Conservation (phyloP, 2,113 vertebrate genomes). For the Podarcis raffonei region DNA sequence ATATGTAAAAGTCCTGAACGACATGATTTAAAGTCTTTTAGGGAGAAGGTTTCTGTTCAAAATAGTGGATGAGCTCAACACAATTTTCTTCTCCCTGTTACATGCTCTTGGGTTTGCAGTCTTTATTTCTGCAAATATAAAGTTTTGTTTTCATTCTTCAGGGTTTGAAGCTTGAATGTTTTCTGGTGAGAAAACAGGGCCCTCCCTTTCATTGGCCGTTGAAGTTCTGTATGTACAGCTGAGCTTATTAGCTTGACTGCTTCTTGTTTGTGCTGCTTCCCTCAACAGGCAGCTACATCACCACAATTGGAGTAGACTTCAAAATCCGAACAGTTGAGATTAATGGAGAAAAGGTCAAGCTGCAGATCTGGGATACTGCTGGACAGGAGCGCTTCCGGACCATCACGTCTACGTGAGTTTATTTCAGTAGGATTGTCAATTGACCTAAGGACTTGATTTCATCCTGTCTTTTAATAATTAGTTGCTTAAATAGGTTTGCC, state of each 20-base stretch:
- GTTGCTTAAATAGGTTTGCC: neutral
- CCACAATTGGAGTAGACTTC: conserved; percentile 98
- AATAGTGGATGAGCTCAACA: neutral
- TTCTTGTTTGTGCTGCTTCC: neutral
- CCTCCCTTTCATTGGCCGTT: too few species aligned
- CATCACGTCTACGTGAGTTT: conserved; percentile 97
- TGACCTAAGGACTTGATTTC: neutral
- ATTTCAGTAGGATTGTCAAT: accelerated
- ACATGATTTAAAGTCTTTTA: neutral
- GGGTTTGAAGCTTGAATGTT: neutral
- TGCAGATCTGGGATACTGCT: conserved; percentile 99
- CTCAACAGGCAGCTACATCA: conserved; percentile 95
- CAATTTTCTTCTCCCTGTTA: neutral
- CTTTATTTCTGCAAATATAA: neutral
- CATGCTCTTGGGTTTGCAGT: neutral
- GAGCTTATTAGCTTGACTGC: too few species aligned
- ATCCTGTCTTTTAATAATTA: neutral
- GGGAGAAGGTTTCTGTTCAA: neutral
- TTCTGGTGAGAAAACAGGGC: neutral
- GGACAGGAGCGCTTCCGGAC: conserved; percentile 98
- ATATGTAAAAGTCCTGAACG: neutral
- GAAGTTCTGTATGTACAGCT: neutral
- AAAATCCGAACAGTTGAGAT: conserved; percentile 99
- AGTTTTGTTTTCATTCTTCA: neutral
- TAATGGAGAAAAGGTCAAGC: conserved; percentile 98